Conservation (phyloP, 1,140 invertebrate genomes). For the Lordiphosa mommai region DNA sequence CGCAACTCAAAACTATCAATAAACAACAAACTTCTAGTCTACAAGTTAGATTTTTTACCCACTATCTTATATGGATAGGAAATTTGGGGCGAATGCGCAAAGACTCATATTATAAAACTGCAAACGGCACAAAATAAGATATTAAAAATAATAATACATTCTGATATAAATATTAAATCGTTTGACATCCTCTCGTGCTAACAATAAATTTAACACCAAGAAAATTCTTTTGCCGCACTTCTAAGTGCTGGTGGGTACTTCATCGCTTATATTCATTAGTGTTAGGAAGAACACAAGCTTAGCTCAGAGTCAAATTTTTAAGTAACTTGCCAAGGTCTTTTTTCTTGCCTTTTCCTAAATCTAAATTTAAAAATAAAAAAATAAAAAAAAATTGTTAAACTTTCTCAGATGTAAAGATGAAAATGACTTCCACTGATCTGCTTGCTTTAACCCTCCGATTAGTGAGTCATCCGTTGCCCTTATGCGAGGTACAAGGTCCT, state of each 20-base stretch:
- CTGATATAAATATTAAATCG: background rate
- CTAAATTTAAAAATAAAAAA: too few species aligned
- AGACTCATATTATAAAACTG: background rate
- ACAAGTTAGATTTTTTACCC: slow-evolving; percentile 7
- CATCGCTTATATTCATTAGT: too few species aligned
- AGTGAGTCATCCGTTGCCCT: too few species aligned
- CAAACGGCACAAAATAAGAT: background rate
- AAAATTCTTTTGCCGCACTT: background rate
- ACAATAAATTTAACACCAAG: background rate
- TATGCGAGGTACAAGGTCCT: too few species aligned
- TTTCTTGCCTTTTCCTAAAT: too few species aligned
- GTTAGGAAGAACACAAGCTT: too few species aligned
- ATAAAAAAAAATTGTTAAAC: too few species aligned
- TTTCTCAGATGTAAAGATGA: too few species aligned
- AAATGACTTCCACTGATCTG: too few species aligned
- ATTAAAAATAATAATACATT: background rate
- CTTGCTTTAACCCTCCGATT: too few species aligned
- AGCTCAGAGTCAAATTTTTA: too few species aligned
- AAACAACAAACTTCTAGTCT: slow-evolving; percentile 7
- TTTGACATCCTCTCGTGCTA: background rate
- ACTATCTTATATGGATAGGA: background rate
- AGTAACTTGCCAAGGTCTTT: too few species aligned
- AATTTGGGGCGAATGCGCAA: background rate
- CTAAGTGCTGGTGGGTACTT: background rate
- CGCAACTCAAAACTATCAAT: slow-evolving; percentile 2